Percentiles rank a stretch among this genome's conserved stretches.
These are phyloP conservation scores for Drosophila sp. DNA, from an alignment of 1,140 invertebrate genomes.

Conservation along the genomic window DNA sequence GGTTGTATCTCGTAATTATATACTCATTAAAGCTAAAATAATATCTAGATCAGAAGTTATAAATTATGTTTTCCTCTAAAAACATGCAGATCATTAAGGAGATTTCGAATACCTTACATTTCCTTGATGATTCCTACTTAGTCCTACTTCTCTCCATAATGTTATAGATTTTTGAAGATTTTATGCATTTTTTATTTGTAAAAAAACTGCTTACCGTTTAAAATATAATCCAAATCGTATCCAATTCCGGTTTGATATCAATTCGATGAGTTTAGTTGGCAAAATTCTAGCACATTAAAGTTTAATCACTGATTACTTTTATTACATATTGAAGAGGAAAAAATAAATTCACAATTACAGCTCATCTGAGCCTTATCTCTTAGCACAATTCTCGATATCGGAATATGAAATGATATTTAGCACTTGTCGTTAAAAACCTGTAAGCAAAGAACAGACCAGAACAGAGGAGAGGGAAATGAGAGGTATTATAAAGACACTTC, in stretches of 20 bases:
- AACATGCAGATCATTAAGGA: not conserved
- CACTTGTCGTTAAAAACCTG: slow-evolving; percentile 3
- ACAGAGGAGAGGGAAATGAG: not conserved
- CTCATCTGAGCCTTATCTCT: not conserved
- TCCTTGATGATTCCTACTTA: too few relatives aligned
- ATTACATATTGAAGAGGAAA: slow-evolving; percentile 4
- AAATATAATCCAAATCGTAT: slow-evolving; percentile 6
- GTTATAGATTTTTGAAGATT: not conserved
- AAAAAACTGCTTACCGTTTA: not conserved
- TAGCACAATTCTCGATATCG: slow-evolving; percentile 7
- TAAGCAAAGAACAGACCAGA: not conserved
- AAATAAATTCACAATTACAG: not conserved
- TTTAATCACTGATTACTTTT: slow-evolving; percentile 6
- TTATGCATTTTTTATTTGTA: not conserved
- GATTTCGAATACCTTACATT: too few relatives aligned
- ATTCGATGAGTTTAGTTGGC: not conserved
- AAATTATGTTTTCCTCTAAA: not conserved
- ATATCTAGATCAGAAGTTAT: not conserved
- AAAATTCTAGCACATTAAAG: slow-evolving; percentile 5
- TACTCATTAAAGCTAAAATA: not conserved
- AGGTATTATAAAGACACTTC: slow-evolving; percentile 5
- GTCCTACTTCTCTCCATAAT: too few relatives aligned
- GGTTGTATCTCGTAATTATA: not conserved
- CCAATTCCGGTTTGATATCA: not conserved
- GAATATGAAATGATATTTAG: not conserved